A percentile compares a stretch with the other conserved stretches of the same genome.
phyloP scores from a whole-genome alignment of 2,797 vertebrate species.

The Tinamus major region DNA sequence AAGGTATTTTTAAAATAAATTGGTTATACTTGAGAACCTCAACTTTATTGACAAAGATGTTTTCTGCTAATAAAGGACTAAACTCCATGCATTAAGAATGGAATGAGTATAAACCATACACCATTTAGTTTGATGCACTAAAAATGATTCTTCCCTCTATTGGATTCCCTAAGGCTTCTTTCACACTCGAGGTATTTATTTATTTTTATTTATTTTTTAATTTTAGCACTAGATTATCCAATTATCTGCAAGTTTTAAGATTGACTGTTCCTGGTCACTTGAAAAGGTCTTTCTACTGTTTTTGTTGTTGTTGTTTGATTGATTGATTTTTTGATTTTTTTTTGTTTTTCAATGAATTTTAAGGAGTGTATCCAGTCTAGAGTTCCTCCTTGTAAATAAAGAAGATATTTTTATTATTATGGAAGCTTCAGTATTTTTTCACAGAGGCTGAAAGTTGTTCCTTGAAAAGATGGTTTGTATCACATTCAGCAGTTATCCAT shows the following conservation, averaged over 20 bases:
- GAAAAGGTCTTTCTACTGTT: not conserved
- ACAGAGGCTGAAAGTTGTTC: not conserved
- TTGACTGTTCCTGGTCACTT: not conserved
- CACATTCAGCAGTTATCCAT: not conserved
- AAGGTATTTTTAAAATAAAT: not conserved
- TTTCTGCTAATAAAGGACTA: constrained; percentile 51
- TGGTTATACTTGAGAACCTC: not conserved
- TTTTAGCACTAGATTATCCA: constrained; percentile 9
- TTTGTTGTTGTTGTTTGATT: no score
- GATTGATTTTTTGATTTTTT: no score
- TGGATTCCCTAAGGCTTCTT: not conserved
- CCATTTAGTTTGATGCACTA: constrained; percentile 13
- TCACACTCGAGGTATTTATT: not conserved
- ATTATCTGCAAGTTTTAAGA: not conserved
- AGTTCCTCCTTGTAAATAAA: not conserved
- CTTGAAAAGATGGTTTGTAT: not conserved
- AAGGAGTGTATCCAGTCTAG: not conserved
- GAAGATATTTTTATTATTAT: not conserved
- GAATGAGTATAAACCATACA: constrained; percentile 49
- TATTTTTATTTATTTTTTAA: not conserved
- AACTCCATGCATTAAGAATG: constrained; percentile 16
- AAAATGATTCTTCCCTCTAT: constrained; percentile 25
- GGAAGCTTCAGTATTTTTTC: not conserved
- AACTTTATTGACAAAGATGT: constrained; percentile 25
- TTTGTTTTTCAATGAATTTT: not conserved